These are phyloP conservation scores for Ormyrus rosae DNA, from an alignment of 2,888 invertebrate genomes.

Conservation along the genomic window DNA sequence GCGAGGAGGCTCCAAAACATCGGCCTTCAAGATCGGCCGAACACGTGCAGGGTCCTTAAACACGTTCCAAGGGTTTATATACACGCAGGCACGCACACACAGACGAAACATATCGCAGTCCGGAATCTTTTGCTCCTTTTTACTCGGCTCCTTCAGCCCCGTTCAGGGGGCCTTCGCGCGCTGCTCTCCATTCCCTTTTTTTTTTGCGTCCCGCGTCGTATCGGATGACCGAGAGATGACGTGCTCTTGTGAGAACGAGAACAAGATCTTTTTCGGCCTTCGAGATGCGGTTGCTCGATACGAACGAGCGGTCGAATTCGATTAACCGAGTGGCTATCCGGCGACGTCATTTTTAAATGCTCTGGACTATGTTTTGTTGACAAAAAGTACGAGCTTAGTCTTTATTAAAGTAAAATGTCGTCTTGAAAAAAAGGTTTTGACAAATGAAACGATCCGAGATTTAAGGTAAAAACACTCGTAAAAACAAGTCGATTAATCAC, in stretches of 20 bases:
- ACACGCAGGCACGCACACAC: background rate
- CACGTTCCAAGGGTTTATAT: background rate
- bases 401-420: too few species aligned
- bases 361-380: too few species aligned
- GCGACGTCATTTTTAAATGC: too few species aligned
- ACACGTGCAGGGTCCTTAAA: constrained; percentile 37
- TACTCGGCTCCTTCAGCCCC: background rate
- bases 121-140: constrained; percentile 21
- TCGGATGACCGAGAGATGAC: constrained; percentile 32
- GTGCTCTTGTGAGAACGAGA: constrained; percentile 45
- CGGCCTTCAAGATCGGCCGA: constrained; percentile 38
- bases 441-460: too few species aligned
- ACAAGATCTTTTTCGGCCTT: constrained; percentile 23
- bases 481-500: too few species aligned
- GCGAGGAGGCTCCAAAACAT: constrained; percentile 38
- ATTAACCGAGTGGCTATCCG: background rate
- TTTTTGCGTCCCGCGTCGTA: background rate
- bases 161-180: too few species aligned
- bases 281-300: constrained; percentile 10
- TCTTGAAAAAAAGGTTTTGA: too few species aligned
- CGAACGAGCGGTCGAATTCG: constrained; percentile 12
- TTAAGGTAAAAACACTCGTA: too few species aligned
- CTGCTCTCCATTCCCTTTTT: too few species aligned
- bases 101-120: constrained; percentile 20
- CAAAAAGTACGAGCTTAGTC: too few species aligned